Conservation (phyloP, 2,888 invertebrate species). For the Liodrosophila aerea region DNA sequence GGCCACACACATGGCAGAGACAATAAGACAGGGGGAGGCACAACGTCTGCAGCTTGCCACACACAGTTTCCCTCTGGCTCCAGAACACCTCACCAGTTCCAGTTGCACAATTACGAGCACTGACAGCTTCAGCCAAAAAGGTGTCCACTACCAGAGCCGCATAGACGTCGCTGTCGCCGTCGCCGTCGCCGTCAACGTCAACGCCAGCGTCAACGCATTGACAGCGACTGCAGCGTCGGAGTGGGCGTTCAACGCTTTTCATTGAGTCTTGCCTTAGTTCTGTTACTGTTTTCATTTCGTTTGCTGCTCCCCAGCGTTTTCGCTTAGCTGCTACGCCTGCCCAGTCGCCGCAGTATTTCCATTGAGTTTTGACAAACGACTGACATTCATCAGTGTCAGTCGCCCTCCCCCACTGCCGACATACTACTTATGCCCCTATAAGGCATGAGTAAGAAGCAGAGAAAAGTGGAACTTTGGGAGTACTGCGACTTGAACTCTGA, state of each 20-base stretch:
- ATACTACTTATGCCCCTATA: constrained; percentile 37
- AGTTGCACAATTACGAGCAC: constrained; percentile 53
- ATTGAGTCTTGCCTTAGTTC: constrained; percentile 49
- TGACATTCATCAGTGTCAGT: constrained; percentile 81
- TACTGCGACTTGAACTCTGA: constrained; percentile 31
- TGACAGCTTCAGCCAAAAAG: constrained; percentile 45
- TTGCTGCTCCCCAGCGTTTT: background rate
- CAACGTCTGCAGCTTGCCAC: background rate
- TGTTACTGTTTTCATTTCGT: constrained; percentile 60
- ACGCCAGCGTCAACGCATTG: constrained; percentile 40
- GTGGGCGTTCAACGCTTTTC: constrained; percentile 23
- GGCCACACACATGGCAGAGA: constrained; percentile 27
- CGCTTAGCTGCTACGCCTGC: constrained; percentile 4
- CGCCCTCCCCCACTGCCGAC: constrained; percentile 7
- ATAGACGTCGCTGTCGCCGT: constrained; percentile 22
- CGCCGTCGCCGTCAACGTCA: constrained; percentile 6
- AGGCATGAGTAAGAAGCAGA: constrained; percentile 11
- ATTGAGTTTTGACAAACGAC: constrained; percentile 80
- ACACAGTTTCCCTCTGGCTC: constrained; percentile 14
- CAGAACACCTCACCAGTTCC: constrained; percentile 33
- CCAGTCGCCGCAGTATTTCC: constrained; percentile 58
- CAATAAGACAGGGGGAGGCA: too few species aligned
- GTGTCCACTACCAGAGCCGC: constrained; percentile 41
- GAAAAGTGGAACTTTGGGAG: constrained; percentile 32
- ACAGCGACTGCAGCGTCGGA: constrained; percentile 39